phyloP scores from a whole-genome alignment of 2,888 invertebrate genomes.

The Xylota segnis region DNA sequence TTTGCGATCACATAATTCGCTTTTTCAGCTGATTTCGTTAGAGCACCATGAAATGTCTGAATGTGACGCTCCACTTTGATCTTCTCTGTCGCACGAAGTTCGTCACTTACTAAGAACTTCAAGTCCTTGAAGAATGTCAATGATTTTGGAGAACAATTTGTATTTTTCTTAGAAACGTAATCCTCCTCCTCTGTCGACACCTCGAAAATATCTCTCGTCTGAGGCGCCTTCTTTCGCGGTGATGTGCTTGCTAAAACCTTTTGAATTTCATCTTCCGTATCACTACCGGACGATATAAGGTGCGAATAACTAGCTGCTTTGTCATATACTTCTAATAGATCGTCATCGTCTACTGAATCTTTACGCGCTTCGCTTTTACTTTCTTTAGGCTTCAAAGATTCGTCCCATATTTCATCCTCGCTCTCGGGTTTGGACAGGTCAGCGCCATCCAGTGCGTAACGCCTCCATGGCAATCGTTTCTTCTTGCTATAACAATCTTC shows the following conservation, averaged over 20 bases:
- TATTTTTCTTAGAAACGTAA: constrained; percentile 78
- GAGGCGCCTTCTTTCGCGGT: constrained; percentile 12
- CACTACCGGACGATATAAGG: constrained; percentile 79
- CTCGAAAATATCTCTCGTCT: constrained; percentile 79
- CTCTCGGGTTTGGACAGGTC: constrained; percentile 81
- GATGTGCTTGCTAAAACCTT: constrained; percentile 76
- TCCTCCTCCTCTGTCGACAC: constrained; percentile 83
- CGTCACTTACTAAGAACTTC: constrained; percentile 77
- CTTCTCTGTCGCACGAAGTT: constrained; percentile 71
- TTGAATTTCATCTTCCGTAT: constrained; percentile 83
- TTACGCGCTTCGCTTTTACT: background rate
- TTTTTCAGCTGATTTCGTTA: constrained; percentile 42
- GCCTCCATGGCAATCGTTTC: constrained; percentile 85
- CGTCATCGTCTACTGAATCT: constrained; percentile 36
- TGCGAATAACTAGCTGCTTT: background rate
- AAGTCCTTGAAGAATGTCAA: constrained; percentile 73
- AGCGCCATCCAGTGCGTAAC: constrained; percentile 81
- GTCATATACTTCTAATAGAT: constrained; percentile 31
- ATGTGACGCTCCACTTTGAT: constrained; percentile 77
- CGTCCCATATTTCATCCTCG: constrained; percentile 82
- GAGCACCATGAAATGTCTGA: constrained; percentile 68
- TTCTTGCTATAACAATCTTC: constrained; percentile 87
- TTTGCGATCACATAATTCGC: constrained; percentile 77
- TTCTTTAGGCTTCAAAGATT: constrained; percentile 77
- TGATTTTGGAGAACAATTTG: background rate